These are phyloP conservation scores for Plagodis pulveraria DNA, from an alignment of 2,888 invertebrate species.

Conservation along the genomic window DNA sequence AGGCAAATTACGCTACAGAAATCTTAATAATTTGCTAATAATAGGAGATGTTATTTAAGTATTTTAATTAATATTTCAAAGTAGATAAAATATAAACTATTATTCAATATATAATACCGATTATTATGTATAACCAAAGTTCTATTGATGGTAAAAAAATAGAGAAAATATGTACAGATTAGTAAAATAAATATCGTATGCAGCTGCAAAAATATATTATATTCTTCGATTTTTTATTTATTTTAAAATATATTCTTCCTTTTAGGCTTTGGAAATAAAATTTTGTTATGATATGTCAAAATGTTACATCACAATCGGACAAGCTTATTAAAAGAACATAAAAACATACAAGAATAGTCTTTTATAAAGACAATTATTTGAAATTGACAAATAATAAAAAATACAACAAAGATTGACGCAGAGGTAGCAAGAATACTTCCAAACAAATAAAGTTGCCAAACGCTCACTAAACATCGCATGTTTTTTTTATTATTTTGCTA, in stretches of 20 bases:
- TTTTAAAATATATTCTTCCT: constrained; percentile 68
- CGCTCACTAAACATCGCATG: constrained; percentile 57
- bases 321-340: constrained; percentile 27
- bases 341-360: constrained; percentile 17
- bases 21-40: background rate
- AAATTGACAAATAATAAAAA: constrained; percentile 1
- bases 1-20: background rate
- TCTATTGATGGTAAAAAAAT: background rate
- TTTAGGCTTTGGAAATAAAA: constrained; percentile 53
- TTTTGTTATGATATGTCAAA: constrained; percentile 72
- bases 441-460: constrained; percentile 42
- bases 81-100: background rate
- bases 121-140: background rate
- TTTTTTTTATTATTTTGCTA: constrained; percentile 54
- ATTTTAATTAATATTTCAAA: background rate
- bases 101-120: background rate
- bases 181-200: constrained; percentile 49
- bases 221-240: constrained; percentile 38
- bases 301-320: constrained; percentile 65
- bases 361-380: constrained; percentile 18
- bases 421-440: constrained; percentile 52
- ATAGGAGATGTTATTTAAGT: background rate
- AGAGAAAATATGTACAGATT: constrained; percentile 21
- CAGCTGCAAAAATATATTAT: constrained; percentile 55
- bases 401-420: constrained; percentile 29